These are phyloP conservation scores for Melanocharis versteri DNA, from an alignment of 2,113 vertebrate species.

Conservation along the genomic window DNA sequence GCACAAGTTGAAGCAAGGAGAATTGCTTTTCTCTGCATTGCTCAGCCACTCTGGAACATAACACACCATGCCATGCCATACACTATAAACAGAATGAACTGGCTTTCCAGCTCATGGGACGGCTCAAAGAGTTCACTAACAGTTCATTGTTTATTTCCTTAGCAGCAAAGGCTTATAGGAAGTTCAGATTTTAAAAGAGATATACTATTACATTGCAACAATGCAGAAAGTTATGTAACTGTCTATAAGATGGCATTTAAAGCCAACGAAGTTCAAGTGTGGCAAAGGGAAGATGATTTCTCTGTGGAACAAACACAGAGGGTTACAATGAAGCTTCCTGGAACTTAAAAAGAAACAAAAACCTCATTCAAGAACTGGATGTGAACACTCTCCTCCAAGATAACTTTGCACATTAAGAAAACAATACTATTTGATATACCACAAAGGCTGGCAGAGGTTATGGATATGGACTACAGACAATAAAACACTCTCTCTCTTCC, in stretches of 20 bases:
- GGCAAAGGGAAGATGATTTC: fast-evolving
- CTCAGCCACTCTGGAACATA: neutral
- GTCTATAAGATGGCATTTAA: neutral
- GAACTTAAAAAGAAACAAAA: neutral
- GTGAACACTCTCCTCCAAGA: neutral
- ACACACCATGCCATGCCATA: fast-evolving
- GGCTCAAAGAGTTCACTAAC: neutral
- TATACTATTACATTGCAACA: neutral
- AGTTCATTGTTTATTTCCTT: neutral
- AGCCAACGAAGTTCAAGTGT: neutral
- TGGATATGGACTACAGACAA: neutral
- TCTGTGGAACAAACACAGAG: neutral
- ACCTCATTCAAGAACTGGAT: neutral
- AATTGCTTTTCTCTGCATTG: neutral
- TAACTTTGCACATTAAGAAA: neutral
- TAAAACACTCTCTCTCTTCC: neutral
- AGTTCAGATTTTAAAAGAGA: neutral
- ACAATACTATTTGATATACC: neutral
- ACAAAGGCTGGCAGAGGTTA: neutral
- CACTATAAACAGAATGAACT: neutral
- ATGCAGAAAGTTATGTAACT: neutral
- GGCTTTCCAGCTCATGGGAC: neutral
- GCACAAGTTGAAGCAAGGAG: neutral
- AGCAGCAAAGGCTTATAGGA: neutral
- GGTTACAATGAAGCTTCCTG: neutral